Percentiles rank a stretch among this genome's conserved stretches.
phyloP scores from a whole-genome alignment of 53 echinoderm and acorn worm species.

The Actinopyga echinites region DNA sequence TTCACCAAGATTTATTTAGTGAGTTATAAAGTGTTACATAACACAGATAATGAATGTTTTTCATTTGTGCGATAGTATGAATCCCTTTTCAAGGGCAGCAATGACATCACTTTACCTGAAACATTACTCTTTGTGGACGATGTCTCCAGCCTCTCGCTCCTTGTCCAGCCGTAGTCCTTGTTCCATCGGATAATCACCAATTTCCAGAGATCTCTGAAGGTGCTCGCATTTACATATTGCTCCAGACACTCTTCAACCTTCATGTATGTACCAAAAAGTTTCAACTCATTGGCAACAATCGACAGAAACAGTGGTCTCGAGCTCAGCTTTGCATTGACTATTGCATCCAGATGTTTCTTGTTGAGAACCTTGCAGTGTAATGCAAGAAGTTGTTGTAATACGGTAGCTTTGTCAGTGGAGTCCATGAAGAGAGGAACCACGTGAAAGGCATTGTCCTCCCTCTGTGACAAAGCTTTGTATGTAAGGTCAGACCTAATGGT shows the following conservation, averaged over 20 bases:
- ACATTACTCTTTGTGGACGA: background rate
- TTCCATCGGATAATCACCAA: constrained; percentile 84
- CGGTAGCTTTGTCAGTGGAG: constrained; percentile 58
- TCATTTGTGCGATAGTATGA: too few species aligned
- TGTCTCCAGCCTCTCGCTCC: constrained; percentile 50
- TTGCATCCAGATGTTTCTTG: constrained; percentile 57
- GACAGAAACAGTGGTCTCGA: constrained; percentile 88
- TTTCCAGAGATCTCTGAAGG: constrained; percentile 89
- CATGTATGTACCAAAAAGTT: constrained; percentile 76
- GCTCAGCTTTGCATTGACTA: constrained; percentile 78
- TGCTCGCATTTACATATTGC: constrained; percentile 70
- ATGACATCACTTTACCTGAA: constrained; percentile 2
- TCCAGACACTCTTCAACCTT: constrained; percentile 66
- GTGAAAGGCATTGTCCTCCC: constrained; percentile 56
- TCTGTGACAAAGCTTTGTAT: constrained; percentile 74
- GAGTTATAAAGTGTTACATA: too few species aligned
- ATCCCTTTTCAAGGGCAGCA: too few species aligned
- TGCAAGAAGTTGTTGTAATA: constrained; percentile 76
- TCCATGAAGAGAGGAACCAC: constrained; percentile 64
- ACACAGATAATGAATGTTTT: too few species aligned
- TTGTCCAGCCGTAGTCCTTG: constrained; percentile 86
- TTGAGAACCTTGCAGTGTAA: constrained; percentile 83
- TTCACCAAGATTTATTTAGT: too few species aligned
- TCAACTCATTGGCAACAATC: constrained; percentile 86
- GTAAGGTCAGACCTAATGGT: constrained; percentile 87